Evolutionary conservation across 2,113 vertebrate species (phyloP).

Genomic region (Acanthochromis polyacanthus): DNA sequence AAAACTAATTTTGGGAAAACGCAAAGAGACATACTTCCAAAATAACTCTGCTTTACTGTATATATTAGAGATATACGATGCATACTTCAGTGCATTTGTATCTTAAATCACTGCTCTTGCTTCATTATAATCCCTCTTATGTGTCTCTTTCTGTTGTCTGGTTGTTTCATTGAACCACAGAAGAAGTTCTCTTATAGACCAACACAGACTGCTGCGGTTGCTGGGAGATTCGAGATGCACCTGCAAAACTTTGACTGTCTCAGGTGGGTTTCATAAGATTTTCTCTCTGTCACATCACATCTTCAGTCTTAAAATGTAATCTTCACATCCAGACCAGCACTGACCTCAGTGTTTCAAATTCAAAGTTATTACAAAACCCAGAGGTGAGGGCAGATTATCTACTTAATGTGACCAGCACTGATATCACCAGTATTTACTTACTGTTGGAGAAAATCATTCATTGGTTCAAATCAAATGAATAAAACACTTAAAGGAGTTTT

Average conservation of each 20-base stretch:
- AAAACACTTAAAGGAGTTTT: background rate
- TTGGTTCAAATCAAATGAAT: accelerated
- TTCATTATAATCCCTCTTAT: accelerated
- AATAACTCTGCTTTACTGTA: background rate
- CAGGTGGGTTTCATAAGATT: slow-evolving; percentile 21
- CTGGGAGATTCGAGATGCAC: slow-evolving; percentile 51
- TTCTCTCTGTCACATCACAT: background rate
- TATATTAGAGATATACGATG: background rate
- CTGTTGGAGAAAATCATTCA: background rate
- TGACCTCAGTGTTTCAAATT: too few species aligned
- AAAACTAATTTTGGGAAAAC: accelerated
- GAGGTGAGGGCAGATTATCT: too few species aligned
- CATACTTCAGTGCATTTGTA: background rate
- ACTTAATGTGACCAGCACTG: too few species aligned
- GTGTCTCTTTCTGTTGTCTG: background rate
- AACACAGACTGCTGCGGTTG: slow-evolving; percentile 23
- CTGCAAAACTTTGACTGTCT: slow-evolving; percentile 34
- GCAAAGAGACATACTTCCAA: background rate
- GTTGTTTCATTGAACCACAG: accelerated
- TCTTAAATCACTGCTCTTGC: background rate
- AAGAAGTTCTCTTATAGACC: background rate
- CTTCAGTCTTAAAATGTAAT: background rate
- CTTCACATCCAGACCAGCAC: background rate
- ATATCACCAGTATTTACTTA: too few species aligned
- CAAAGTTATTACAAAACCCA: too few species aligned